These are phyloP conservation scores for Pachyrhynchus sulphureomaculatus DNA, from an alignment of 1,140 invertebrate genomes.

Conservation along the genomic window DNA sequence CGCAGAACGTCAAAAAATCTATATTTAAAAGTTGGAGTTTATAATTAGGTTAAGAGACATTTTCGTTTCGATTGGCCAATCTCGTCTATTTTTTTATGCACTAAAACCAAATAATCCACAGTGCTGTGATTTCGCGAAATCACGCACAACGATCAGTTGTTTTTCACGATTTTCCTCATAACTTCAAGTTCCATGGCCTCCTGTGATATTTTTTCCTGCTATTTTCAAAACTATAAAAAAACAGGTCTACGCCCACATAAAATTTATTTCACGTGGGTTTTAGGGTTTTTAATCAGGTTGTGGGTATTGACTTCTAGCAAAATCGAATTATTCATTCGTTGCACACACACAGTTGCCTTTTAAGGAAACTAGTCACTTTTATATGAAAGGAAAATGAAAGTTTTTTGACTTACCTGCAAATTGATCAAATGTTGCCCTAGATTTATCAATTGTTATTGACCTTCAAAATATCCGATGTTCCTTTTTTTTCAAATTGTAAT, in stretches of 20 bases:
- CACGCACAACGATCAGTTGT: background rate
- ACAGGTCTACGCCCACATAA: slow-evolving; percentile 29
- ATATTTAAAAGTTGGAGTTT: slow-evolving; percentile 27
- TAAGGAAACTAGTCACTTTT: slow-evolving; percentile 22
- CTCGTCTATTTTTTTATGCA: slow-evolving; percentile 2
- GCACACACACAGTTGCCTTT: slow-evolving; percentile 8
- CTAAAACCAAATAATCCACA: background rate
- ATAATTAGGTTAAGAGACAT: slow-evolving; percentile 33
- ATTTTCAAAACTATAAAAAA: slow-evolving; percentile 22
- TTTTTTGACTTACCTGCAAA: background rate
- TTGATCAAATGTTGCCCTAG: background rate
- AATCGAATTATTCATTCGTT: background rate
- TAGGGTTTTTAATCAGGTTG: slow-evolving; percentile 14
- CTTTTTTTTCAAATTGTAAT: background rate
- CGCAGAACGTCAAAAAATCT: slow-evolving; percentile 17
- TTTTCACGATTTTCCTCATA: background rate
- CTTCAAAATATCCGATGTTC: background rate
- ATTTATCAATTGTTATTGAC: background rate
- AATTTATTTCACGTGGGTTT: slow-evolving; percentile 23
- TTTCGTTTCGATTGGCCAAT: background rate
- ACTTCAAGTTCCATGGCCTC: background rate
- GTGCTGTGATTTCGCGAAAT: background rate
- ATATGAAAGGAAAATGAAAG: slow-evolving; percentile 12
- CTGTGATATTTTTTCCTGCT: background rate
- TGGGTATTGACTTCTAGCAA: slow-evolving; percentile 26